Conservation (phyloP, 2,888 invertebrate species). For the Mimumesa dahlbomi region DNA sequence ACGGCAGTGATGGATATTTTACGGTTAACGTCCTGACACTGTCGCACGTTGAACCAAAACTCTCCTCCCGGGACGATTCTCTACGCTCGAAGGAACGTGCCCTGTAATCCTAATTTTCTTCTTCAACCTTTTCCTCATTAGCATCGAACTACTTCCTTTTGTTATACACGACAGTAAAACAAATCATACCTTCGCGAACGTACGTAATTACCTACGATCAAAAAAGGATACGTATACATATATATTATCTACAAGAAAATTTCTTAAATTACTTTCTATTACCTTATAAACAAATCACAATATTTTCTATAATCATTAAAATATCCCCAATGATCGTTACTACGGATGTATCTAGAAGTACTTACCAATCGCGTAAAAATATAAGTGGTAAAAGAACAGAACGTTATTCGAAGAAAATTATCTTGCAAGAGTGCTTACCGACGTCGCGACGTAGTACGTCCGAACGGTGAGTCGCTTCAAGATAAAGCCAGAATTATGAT, state of each 20-base stretch:
- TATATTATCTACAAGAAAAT: no score
- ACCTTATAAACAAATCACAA: no score
- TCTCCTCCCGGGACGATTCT: slow-evolving; percentile 21
- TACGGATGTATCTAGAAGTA: no score
- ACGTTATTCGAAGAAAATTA: slow-evolving; percentile 19
- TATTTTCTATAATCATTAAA: no score
- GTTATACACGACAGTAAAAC: no score
- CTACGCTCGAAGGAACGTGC: slow-evolving; percentile 50
- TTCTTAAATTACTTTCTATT: no score
- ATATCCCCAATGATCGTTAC: no score
- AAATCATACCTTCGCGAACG: no score
- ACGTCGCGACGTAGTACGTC: slow-evolving; percentile 29
- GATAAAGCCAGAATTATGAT: slow-evolving; percentile 72
- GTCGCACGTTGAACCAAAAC: slow-evolving; percentile 58
- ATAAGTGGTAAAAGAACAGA: not conserved
- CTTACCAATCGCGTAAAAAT: no score
- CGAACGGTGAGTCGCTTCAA: slow-evolving; percentile 22
- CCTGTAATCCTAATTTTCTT: slow-evolving; percentile 55
- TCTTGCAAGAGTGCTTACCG: slow-evolving; percentile 30
- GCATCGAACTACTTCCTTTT: slow-evolving; percentile 5
- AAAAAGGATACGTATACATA: no score
- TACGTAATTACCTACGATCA: no score
- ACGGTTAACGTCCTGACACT: slow-evolving; percentile 63
- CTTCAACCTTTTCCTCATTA: slow-evolving; percentile 29
- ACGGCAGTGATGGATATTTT: slow-evolving; percentile 69